These are phyloP conservation scores for Nephrotoma appendiculata DNA, from an alignment of 2,888 invertebrate genomes.

Conservation along the genomic window DNA sequence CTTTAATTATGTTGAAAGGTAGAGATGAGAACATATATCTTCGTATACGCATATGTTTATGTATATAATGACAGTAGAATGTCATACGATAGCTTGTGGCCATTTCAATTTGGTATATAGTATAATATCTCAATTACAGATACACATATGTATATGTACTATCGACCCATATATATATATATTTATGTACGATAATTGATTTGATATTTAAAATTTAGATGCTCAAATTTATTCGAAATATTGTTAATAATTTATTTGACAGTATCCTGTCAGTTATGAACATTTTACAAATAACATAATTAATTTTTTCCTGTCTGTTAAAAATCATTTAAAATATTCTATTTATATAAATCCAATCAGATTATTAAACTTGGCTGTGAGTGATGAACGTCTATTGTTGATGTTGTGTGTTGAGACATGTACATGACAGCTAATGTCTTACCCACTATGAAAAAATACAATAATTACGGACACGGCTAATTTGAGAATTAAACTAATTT, in stretches of 20 bases:
- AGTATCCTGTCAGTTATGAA: background rate
- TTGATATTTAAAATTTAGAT: background rate
- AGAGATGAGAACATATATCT: background rate
- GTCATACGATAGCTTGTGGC: background rate
- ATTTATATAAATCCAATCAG: background rate
- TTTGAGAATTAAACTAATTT: background rate
- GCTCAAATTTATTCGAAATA: background rate
- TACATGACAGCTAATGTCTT: background rate
- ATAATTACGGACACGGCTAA: background rate
- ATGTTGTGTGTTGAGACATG: background rate
- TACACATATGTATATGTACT: background rate
- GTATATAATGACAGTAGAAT: background rate
- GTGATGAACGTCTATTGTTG: background rate
- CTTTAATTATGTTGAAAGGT: background rate
- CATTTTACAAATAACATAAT: no score
- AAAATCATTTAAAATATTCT: background rate
- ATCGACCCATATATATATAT: background rate
- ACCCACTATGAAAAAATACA: background rate
- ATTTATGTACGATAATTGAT: background rate
- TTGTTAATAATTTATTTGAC: background rate
- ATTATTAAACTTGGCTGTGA: no score
- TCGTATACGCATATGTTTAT: no score
- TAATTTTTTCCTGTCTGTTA: background rate
- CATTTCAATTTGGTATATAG: background rate
- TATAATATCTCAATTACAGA: background rate